A percentile compares a stretch with the other conserved stretches of the same genome.
Conservation (phyloP, 2,113 vertebrate species). For the Hemiscyllium ocellatum region DNA sequence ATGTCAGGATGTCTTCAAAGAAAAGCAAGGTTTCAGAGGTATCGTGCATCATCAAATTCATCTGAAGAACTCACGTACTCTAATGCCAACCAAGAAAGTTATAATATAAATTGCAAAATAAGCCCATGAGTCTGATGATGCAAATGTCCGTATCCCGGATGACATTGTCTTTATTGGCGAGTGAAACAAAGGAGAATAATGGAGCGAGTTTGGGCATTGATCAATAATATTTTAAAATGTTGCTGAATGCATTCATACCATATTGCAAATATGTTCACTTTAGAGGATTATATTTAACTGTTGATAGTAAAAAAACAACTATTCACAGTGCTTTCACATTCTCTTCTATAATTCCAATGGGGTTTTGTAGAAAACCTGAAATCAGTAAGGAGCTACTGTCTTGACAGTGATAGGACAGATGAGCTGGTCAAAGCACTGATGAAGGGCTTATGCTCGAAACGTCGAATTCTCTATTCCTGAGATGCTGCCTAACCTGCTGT, state of each 20-base stretch:
- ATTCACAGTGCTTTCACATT: neutral
- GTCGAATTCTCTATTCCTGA: too few relatives aligned
- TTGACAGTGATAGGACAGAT: neutral
- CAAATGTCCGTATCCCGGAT: neutral
- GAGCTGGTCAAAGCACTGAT: too few relatives aligned
- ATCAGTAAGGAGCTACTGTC: neutral
- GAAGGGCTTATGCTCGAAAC: too few relatives aligned
- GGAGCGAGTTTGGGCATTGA: neutral
- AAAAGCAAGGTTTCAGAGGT: neutral
- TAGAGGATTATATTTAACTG: neutral
- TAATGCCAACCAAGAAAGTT: neutral
- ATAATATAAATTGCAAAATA: neutral
- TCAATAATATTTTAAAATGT: neutral
- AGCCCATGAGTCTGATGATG: neutral
- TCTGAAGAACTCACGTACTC: neutral
- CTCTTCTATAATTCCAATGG: neutral
- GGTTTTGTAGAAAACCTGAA: neutral
- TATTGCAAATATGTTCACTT: neutral
- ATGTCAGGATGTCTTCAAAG: neutral
- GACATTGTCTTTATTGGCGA: neutral
- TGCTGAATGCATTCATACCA: neutral
- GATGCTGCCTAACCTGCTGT: too few relatives aligned
- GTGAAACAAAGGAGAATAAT: neutral
- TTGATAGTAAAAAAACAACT: neutral
- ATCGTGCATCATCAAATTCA: neutral